Conservation (phyloP, 2,113 vertebrate species). For the Phalacrocorax pelagicus region DNA sequence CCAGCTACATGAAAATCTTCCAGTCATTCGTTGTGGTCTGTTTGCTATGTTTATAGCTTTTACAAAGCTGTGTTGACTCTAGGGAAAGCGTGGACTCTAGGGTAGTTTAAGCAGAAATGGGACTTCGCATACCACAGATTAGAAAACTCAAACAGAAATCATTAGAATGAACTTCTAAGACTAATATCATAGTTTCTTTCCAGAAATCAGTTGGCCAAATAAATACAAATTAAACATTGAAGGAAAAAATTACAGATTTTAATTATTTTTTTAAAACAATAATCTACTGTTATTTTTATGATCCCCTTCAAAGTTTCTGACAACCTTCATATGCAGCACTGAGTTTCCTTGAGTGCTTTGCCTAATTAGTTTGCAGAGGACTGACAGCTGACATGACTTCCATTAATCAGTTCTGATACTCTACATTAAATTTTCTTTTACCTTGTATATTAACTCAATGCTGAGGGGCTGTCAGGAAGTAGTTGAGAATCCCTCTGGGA, state of each 20-base stretch:
- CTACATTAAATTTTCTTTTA: conserved; percentile 62
- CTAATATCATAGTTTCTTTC: not conserved
- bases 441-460: conserved; percentile 62
- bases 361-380: conserved; percentile 68
- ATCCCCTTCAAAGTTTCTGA: conserved; percentile 46
- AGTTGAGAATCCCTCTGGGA: conserved; percentile 37
- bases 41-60: not conserved
- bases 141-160: not conserved
- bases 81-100: not conserved
- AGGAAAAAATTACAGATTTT: not conserved
- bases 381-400: conserved; percentile 59
- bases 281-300: conserved; percentile 5
- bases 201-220: not conserved
- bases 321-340: conserved; percentile 27
- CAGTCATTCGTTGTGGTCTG: not conserved
- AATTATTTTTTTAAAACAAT: not conserved
- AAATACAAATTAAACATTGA: not conserved
- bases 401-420: conserved; percentile 68
- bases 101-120: not conserved
- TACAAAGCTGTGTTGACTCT: not conserved
- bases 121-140: not conserved
- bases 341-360: conserved; percentile 58
- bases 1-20: not conserved
- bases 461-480: conserved; percentile 62
- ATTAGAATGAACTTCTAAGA: not conserved